Conservation (phyloP, 2,113 vertebrate genomes). For the Glaucidium brasilianum region DNA sequence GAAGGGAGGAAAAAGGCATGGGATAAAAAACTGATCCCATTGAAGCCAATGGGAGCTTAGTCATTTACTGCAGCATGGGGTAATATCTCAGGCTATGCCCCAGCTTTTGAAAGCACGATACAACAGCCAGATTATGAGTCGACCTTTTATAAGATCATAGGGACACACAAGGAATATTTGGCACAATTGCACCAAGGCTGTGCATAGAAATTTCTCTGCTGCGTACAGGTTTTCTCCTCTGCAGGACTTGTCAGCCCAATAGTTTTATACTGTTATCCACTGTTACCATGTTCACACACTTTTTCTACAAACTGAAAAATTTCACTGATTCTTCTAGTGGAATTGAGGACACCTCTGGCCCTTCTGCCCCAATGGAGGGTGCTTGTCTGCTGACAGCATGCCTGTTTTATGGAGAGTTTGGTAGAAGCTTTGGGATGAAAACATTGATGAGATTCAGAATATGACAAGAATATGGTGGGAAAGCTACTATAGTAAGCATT, state of each 20-base stretch:
- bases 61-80: not conserved
- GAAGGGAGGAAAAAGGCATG: not conserved
- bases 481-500: not conserved
- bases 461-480: not conserved
- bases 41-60: not conserved
- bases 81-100: not conserved
- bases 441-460: not conserved
- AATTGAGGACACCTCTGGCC: not conserved
- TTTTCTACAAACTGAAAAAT: not conserved
- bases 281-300: rapidly evolving
- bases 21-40: not conserved
- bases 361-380: not conserved
- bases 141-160: not conserved
- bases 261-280: not conserved
- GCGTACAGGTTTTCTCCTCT: not conserved
- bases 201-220: not conserved
- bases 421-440: not conserved
- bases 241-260: not conserved
- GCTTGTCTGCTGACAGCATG: not conserved
- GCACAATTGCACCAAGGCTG: not conserved
- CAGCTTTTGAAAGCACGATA: not conserved
- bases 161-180: slow-evolving; percentile 12
- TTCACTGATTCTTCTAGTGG: not conserved
- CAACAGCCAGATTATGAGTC: not conserved
- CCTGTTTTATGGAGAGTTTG: not conserved